Base-by-base conservation (phyloP, 2,888 invertebrate species). In the Halictus quadricinctus region DNA sequence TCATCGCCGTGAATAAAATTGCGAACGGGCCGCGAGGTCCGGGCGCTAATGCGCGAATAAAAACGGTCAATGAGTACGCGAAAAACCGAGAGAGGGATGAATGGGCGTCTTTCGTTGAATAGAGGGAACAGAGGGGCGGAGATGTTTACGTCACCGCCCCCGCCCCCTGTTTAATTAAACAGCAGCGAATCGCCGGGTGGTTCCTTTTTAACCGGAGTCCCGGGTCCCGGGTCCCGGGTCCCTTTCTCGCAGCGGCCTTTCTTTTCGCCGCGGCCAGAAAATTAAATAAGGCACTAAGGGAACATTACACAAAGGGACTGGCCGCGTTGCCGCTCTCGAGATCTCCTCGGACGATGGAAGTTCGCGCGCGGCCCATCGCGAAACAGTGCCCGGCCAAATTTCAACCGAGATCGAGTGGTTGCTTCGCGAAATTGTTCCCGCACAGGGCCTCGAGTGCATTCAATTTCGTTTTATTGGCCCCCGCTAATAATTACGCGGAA, bases 1-100 rank as follows among this genome's bases (percentile, higher is more conserved):
- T 29, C 43, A 36, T 41, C 72, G 36, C 46, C 18, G 69, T 66
- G 75, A 86, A 81, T 81, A 79, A 86, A 85, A 81, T 54, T 29
- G 76, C 64, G 74, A 72, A 58, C 66, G 43, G 50, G 43, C 36
- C 7, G 64, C 15, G 15, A 64, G 60, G 48, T 43, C 15, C 25
- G 80, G 50, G 72, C n/a, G 75, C 76, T 75, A 83, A 80, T 43
- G 50, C 72, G n/a, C 41, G 60, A 43, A 78, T 70, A 64, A 78
- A 79, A 74, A 74, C 36, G 18, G 48, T 48, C 50, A 77, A 74
- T 70, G 64, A 21, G 58, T 29, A 50, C 48, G 48, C 29, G 69
- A 81, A 77, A 64, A 64, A 64, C 25, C 29, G 13, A 13, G 54
- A 25, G 4, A 36, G 43, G 41, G 54, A 66, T 36, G 72, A 41